A percentile compares a stretch with the other conserved stretches of the same genome.
Evolutionary conservation across 2,113 vertebrate species (phyloP).

Genomic region (Platichthys flesus): DNA sequence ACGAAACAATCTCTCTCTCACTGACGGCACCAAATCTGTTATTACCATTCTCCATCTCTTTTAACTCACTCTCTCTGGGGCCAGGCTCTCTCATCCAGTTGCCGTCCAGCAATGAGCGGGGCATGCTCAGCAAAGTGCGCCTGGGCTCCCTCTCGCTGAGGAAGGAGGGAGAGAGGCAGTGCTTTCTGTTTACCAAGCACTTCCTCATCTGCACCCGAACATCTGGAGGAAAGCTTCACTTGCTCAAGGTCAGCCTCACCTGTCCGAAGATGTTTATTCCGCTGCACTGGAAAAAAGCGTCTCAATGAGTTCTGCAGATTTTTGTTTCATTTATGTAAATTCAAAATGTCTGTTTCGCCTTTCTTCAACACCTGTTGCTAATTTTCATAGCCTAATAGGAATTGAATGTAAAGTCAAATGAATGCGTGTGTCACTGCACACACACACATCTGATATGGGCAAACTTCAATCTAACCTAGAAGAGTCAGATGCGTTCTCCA

Average conservation of each 20-base stretch:
- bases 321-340: not conserved
- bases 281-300: not conserved
- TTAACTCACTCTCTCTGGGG: not conserved
- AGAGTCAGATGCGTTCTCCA: not conserved
- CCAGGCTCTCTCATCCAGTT: constrained; percentile 96
- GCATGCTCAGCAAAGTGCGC: constrained; percentile 94
- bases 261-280: not conserved
- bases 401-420: not conserved
- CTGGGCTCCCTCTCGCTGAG: constrained; percentile 92
- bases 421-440: not conserved
- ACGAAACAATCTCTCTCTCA: not conserved
- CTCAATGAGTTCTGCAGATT: not conserved
- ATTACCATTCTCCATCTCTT: not conserved
- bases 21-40: accelerated
- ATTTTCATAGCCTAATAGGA: not conserved
- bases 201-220: constrained; percentile 95
- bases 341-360: not conserved
- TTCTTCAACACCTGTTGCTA: not conserved
- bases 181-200: constrained; percentile 97
- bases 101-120: constrained; percentile 93
- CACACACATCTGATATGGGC: not conserved
- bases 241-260: constrained; percentile 88
- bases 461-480: not conserved
- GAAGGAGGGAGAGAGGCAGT: constrained; percentile 96
- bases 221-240: constrained; percentile 94